phyloP scores from a whole-genome alignment of 1,140 invertebrate species.

The Arctopsyche grandis region DNA sequence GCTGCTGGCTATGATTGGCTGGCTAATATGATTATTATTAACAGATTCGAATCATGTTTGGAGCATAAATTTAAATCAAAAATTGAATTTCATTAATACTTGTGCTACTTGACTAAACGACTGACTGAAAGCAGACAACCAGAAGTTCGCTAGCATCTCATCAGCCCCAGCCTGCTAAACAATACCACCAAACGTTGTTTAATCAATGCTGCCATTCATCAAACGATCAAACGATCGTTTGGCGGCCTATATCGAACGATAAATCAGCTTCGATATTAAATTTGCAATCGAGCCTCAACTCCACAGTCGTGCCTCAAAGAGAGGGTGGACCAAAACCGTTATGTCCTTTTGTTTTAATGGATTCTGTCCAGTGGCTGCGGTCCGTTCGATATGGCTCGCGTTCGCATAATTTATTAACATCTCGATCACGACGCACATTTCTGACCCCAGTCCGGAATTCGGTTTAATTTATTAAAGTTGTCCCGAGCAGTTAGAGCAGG shows the following conservation, averaged over 20 bases:
- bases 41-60: no score
- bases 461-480: conserved; percentile 20
- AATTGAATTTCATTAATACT: no score
- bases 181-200: not conserved
- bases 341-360: conserved; percentile 20
- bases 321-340: not conserved
- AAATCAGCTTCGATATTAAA: not conserved
- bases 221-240: not conserved
- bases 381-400: not conserved
- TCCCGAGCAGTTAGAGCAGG: no score
- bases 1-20: no score
- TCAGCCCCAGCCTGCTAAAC: no score
- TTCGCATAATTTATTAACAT: conserved; percentile 36
- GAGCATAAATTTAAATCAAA: no score
- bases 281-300: not conserved
- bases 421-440: conserved; percentile 25
- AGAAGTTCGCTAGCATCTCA: no score
- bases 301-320: not conserved
- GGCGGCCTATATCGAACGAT: not conserved
- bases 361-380: not conserved
- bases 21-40: no score
- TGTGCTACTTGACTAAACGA: no score
- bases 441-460: not conserved
- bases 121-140: no score
- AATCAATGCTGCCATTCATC: not conserved